Percentiles rank a stretch among this genome's conserved stretches.
Conservation (phyloP, 2,113 vertebrate species). For the Pachyramphus minor region DNA sequence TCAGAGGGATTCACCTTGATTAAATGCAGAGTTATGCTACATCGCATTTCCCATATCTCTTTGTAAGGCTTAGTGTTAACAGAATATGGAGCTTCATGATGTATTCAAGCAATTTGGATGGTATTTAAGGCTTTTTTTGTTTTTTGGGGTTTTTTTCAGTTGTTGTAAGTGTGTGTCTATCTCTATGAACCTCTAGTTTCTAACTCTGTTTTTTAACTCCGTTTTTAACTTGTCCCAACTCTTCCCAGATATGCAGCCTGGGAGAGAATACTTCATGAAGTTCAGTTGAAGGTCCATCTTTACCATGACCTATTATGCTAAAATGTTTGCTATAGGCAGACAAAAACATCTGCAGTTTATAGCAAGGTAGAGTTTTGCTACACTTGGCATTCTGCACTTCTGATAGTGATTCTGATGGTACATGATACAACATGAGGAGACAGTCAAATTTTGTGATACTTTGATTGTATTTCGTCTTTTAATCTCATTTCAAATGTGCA, state of each 20-base stretch:
- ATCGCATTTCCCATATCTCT: slow-evolving; percentile 1
- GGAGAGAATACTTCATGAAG: neutral
- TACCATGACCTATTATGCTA: neutral
- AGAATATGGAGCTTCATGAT: neutral
- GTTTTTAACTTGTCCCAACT: neutral
- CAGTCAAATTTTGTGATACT: neutral
- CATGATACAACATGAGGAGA: neutral
- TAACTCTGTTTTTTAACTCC: neutral
- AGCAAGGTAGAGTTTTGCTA: neutral
- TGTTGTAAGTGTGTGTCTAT: neutral
- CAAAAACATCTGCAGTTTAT: neutral
- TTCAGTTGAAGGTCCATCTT: neutral
- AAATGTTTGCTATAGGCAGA: neutral
- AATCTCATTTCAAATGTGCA: neutral
- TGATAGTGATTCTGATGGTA: neutral
- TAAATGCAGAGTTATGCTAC: slow-evolving; percentile 24
- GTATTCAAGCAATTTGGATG: neutral
- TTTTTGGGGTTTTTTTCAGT: neutral
- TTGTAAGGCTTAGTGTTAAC: slow-evolving; percentile 25
- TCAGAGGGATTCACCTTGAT: slow-evolving; percentile 63
- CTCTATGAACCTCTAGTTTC: neutral
- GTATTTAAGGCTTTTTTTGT: neutral
- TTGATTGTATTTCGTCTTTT: neutral
- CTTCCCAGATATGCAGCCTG: neutral
- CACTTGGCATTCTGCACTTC: neutral